Evolutionary conservation across 2,113 vertebrate genomes (phyloP).

Genomic region (Sphyrna mokarran): DNA sequence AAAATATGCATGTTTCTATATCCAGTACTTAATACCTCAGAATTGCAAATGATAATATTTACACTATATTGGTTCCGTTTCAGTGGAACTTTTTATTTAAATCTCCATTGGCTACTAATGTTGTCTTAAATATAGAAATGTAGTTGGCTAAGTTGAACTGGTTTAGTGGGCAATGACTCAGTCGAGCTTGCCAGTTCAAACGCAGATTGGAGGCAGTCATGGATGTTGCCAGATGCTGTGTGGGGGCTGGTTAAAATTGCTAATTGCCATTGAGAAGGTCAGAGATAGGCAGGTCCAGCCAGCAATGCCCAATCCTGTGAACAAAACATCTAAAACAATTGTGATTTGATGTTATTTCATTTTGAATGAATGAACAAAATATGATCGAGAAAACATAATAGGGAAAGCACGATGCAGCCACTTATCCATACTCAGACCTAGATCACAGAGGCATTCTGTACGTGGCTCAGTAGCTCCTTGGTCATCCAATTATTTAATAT

Average conservation of each 20-base stretch:
- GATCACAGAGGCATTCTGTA: not conserved
- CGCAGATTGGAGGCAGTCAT: too few species aligned
- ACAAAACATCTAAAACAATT: not conserved
- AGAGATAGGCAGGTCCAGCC: not conserved
- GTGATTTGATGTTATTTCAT: not conserved
- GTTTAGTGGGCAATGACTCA: too few species aligned
- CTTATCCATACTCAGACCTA: not conserved
- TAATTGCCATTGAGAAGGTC: too few species aligned
- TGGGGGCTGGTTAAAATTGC: too few species aligned
- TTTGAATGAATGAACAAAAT: not conserved
- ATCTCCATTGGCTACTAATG: not conserved
- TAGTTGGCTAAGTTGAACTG: not conserved
- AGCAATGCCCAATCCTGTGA: not conserved
- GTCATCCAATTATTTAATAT: not conserved
- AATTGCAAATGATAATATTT: not conserved
- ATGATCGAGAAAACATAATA: too few species aligned
- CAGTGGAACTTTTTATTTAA: not conserved
- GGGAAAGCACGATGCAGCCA: not conserved
- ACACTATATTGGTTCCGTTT: not conserved
- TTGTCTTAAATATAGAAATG: not conserved
- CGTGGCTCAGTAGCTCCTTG: not conserved
- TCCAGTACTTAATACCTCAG: not conserved
- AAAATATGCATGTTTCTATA: too few species aligned
- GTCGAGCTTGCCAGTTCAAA: too few species aligned
- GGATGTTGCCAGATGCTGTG: too few species aligned